Percentiles rank a stretch among this genome's conserved stretches.
Conservation (phyloP, 2,113 vertebrate genomes). For the Lonchura striata region DNA sequence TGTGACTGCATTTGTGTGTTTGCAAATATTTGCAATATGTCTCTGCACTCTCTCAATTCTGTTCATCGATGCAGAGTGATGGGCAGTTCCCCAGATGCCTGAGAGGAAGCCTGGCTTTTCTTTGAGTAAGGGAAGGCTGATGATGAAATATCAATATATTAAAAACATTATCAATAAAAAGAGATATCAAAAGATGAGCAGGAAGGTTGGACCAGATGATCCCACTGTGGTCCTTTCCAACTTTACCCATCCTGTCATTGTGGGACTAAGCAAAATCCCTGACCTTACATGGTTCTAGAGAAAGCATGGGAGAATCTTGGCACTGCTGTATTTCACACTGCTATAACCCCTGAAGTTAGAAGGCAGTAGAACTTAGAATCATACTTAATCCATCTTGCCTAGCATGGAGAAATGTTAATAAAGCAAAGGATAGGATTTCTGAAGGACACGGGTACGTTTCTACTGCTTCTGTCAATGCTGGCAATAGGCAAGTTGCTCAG, state of each 20-base stretch:
- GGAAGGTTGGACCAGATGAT: not conserved
- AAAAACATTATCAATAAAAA: not conserved
- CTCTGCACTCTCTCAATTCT: not conserved
- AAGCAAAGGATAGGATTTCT: not conserved
- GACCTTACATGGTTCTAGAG: not conserved
- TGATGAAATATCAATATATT: not conserved
- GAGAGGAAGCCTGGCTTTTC: not conserved
- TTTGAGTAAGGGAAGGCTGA: not conserved
- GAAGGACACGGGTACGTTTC: not conserved
- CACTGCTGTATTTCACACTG: not conserved
- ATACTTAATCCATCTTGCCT: not conserved
- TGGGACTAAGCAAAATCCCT: not conserved
- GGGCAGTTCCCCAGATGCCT: not conserved
- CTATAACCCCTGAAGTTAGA: not conserved
- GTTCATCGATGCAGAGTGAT: not conserved
- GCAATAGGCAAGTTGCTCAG: accelerated
- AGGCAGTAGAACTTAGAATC: not conserved
- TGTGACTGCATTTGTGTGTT: not conserved
- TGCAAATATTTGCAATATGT: not conserved
- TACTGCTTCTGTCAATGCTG: not conserved
- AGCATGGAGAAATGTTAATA: not conserved
- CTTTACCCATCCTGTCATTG: not conserved
- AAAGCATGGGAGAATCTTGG: not conserved
- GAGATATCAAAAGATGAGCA: not conserved
- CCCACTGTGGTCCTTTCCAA: not conserved